phyloP scores from a whole-genome alignment of 1,140 invertebrate species.

The Macrocentrus cingulum region DNA sequence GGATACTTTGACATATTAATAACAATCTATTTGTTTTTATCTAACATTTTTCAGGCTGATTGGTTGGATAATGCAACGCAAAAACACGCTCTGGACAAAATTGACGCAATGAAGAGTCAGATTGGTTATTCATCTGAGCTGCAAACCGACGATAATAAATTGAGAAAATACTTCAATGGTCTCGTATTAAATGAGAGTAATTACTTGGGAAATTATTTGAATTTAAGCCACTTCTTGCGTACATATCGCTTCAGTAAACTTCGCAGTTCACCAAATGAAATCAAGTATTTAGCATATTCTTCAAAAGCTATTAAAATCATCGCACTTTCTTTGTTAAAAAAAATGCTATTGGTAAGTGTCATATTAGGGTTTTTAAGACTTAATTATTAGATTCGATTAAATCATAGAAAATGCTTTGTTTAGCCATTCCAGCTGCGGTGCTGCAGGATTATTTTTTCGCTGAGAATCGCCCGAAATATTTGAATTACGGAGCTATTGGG shows the following conservation, averaged over 20 bases:
- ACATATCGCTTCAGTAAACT: neutral
- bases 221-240: neutral
- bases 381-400: no score
- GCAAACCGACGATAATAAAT: neutral
- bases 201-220: neutral
- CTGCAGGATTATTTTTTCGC: neutral
- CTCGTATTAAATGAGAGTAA: neutral
- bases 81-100: neutral
- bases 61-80: neutral
- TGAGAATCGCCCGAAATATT: constrained; percentile 12
- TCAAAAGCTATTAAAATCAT: no score
- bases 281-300: no score
- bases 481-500: constrained; percentile 78
- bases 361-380: no score
- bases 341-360: no score
- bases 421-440: neutral
- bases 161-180: neutral
- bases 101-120: neutral
- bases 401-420: neutral
- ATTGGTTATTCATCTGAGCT: neutral
- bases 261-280: neutral
- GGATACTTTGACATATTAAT: no score
- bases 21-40: neutral
- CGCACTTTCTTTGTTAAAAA: no score
- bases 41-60: neutral